A percentile compares a stretch with the other conserved stretches of the same genome.
Conservation (phyloP, 2,113 vertebrate genomes). For the Etheostoma spectabile region DNA sequence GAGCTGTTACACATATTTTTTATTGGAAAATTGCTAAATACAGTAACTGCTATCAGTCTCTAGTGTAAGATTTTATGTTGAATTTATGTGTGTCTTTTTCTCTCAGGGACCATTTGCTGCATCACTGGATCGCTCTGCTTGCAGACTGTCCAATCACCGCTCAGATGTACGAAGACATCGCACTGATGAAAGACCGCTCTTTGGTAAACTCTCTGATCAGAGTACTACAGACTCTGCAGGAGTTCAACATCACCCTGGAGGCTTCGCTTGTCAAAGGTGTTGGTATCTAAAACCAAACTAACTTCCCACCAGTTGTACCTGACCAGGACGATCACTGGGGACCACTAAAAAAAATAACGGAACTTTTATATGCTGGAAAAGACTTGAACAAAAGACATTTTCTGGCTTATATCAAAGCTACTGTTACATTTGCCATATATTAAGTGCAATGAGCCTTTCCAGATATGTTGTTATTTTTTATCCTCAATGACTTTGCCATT, state of each 20-base stretch:
- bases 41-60: not conserved
- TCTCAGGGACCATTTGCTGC: conserved; percentile 94
- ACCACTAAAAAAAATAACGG: conserved; percentile 68
- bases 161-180: conserved; percentile 97
- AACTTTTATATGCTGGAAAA: conserved; percentile 78
- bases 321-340: conserved; percentile 64
- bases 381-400: conserved; percentile 82
- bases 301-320: conserved; percentile 47
- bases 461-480: conserved; percentile 85
- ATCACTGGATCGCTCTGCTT: conserved; percentile 98
- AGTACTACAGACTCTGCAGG: conserved; percentile 97
- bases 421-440: conserved; percentile 91
- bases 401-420: conserved; percentile 97
- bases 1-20: not conserved
- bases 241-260: conserved; percentile 99
- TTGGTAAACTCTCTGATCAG: conserved; percentile 97
- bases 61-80: not conserved
- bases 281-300: conserved; percentile 86
- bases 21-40: not conserved
- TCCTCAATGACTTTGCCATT: conserved; percentile 79
- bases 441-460: conserved; percentile 90
- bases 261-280: conserved; percentile 97
- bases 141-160: conserved; percentile 95
- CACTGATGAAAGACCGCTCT: conserved; percentile 95
- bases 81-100: conserved; percentile 4